phyloP scores from a whole-genome alignment of 2,888 invertebrate species.

The Pyrgus malvae region DNA sequence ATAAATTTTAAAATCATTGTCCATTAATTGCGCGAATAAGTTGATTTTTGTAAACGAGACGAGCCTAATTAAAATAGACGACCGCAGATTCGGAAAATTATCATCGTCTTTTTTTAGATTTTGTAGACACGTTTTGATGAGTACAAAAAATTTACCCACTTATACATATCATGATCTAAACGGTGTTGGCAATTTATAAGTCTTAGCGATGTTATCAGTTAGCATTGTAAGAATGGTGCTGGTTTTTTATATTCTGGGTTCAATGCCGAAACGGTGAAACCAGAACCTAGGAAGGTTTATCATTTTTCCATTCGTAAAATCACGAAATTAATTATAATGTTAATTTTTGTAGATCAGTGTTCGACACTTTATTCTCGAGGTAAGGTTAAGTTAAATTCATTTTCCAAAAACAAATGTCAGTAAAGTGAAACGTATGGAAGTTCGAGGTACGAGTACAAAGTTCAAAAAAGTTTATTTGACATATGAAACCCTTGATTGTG shows the following conservation, averaged over 20 bases:
- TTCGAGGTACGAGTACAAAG: too few relatives aligned
- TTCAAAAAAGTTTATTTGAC: too few relatives aligned
- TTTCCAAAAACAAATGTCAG: too few relatives aligned
- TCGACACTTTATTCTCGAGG: too few relatives aligned
- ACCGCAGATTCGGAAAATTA: conserved; percentile 35
- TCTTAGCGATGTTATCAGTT: conserved; percentile 48
- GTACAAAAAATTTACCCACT: conserved; percentile 40
- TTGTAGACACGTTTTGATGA: conserved; percentile 36
- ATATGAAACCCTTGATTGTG: too few relatives aligned
- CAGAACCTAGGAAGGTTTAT: too few relatives aligned
- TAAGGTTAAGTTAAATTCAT: too few relatives aligned
- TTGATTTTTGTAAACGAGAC: conserved; percentile 33
- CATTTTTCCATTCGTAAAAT: too few relatives aligned
- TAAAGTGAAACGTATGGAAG: too few relatives aligned
- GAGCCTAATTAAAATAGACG: conserved; percentile 37
- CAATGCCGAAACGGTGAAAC: too few relatives aligned
- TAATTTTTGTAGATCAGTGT: too few relatives aligned
- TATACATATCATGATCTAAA: conserved; percentile 37
- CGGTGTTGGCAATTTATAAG: conserved; percentile 48
- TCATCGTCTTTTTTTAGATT: conserved; percentile 31
- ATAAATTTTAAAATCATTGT: conserved; percentile 27
- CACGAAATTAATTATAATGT: too few relatives aligned
- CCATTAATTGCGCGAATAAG: conserved; percentile 32
- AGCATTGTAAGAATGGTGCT: conserved; percentile 41
- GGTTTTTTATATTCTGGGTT: conserved; percentile 37